Percentiles rank a stretch among this genome's conserved stretches.
Conservation (phyloP, 2,888 invertebrate species). For the Lumbricus terrestris region DNA sequence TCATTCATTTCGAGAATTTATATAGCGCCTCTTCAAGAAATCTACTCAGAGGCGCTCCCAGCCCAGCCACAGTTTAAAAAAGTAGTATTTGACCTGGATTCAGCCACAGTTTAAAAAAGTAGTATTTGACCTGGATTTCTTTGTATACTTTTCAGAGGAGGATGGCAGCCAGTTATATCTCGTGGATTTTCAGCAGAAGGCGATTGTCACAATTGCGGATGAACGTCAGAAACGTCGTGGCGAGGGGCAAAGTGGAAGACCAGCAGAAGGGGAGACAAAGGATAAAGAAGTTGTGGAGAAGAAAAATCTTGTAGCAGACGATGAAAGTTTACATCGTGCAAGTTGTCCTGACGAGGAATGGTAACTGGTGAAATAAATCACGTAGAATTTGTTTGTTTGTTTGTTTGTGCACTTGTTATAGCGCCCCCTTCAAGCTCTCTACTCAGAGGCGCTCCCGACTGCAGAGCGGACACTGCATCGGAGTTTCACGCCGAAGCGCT, state of each 20-base stretch:
- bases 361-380: not conserved
- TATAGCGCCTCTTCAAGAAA: too few relatives aligned
- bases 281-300: not conserved
- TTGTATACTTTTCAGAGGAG: slow-evolving; percentile 22
- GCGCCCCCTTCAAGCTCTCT: too few relatives aligned
- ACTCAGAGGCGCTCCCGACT: too few relatives aligned
- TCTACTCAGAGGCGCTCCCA: too few relatives aligned
- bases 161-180: slow-evolving; percentile 42
- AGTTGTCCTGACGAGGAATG: not conserved
- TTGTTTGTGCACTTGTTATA: too few relatives aligned
- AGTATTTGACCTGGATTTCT: not conserved
- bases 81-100: not conserved
- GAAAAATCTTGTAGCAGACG: not conserved
- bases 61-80: too few relatives aligned
- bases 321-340: not conserved
- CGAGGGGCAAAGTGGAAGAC: not conserved
- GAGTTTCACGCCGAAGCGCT: too few relatives aligned
- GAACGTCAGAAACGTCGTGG: not conserved
- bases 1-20: too few relatives aligned
- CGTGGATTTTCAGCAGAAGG: slow-evolving; percentile 31
- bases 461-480: too few relatives aligned
- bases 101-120: too few relatives aligned
- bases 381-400: too few relatives aligned
- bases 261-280: slow-evolving; percentile 20
- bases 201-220: slow-evolving; percentile 19